A percentile compares a stretch with the other conserved stretches of the same genome.
Conservation (phyloP, 2,888 invertebrate species). For the Autographa gamma region DNA sequence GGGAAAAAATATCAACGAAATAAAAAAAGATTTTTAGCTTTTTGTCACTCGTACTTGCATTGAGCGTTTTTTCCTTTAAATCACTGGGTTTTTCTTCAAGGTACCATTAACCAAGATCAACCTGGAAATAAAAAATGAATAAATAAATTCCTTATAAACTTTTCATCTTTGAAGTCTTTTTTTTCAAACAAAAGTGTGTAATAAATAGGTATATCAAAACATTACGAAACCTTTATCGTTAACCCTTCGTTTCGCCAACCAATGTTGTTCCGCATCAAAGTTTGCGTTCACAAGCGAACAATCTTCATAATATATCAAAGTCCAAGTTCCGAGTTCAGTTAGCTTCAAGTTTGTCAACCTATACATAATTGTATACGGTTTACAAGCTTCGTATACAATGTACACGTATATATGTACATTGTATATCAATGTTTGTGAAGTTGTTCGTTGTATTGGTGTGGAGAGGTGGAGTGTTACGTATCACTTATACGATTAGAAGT, state of each 20-base stretch:
- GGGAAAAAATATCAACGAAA: too few relatives aligned
- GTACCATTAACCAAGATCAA: too few relatives aligned
- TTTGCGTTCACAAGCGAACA: conserved; percentile 58
- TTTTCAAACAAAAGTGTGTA: too few relatives aligned
- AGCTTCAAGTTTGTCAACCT: conserved; percentile 61
- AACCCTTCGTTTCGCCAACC: conserved; percentile 35
- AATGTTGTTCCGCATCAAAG: conserved; percentile 41
- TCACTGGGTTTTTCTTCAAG: too few relatives aligned
- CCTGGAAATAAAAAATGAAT: too few relatives aligned
- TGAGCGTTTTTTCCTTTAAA: too few relatives aligned
- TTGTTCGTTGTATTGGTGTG: conserved; percentile 11
- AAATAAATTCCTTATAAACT: too few relatives aligned
- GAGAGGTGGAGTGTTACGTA: conserved; percentile 6
- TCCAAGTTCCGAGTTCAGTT: conserved; percentile 59
- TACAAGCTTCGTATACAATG: conserved; percentile 19
- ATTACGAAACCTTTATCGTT: conserved; percentile 13
- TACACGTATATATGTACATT: conserved; percentile 13
- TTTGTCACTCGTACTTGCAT: too few relatives aligned
- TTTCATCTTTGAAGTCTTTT: too few relatives aligned
- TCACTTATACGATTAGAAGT: not conserved
- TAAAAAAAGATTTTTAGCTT: too few relatives aligned
- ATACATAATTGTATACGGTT: conserved; percentile 42
- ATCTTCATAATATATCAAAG: conserved; percentile 65
- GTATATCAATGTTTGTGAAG: conserved; percentile 27
- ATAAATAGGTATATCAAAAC: conserved; percentile 10